phyloP scores from a whole-genome alignment of 2,797 vertebrate genomes.

The Staurois parvus region DNA sequence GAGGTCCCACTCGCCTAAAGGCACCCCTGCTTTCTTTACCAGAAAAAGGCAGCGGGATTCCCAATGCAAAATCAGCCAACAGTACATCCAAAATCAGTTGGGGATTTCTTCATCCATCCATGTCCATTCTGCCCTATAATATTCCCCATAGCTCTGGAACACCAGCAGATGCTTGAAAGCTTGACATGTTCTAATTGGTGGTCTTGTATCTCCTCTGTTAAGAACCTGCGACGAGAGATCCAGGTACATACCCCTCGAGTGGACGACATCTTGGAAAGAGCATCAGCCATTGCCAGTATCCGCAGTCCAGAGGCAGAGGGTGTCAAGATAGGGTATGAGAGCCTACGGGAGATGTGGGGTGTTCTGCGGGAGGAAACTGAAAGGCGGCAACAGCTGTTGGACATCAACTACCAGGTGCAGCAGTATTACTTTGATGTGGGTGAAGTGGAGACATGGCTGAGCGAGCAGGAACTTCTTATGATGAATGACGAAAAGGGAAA shows the following conservation, averaged over 20 bases:
- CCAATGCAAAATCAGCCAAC: too few species aligned
- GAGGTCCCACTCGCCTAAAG: too few species aligned
- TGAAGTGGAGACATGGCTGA: constrained; percentile 93
- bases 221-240: constrained; percentile 87
- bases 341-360: constrained; percentile 82
- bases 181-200: constrained; percentile 20
- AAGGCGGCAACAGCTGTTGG: constrained; percentile 84
- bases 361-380: constrained; percentile 84
- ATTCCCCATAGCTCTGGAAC: too few species aligned
- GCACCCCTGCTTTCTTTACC: too few species aligned
- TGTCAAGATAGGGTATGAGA: constrained; percentile 79
- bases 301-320: constrained; percentile 85
- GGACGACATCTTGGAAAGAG: constrained; percentile 88
- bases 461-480: constrained; percentile 95
- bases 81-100: too few species aligned
- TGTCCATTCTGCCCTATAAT: too few species aligned
- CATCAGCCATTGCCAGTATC: constrained; percentile 80
- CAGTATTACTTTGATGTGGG: constrained; percentile 92
- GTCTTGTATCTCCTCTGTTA: neutral
- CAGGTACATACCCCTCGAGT: constrained; percentile 83
- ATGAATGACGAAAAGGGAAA: constrained; percentile 97
- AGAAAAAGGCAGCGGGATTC: too few species aligned
- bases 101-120: too few species aligned
- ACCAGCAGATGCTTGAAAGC: too few species aligned
- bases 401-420: constrained; percentile 91